Conservation (phyloP, 1,140 invertebrate species). For the Monochamus saltuarius region DNA sequence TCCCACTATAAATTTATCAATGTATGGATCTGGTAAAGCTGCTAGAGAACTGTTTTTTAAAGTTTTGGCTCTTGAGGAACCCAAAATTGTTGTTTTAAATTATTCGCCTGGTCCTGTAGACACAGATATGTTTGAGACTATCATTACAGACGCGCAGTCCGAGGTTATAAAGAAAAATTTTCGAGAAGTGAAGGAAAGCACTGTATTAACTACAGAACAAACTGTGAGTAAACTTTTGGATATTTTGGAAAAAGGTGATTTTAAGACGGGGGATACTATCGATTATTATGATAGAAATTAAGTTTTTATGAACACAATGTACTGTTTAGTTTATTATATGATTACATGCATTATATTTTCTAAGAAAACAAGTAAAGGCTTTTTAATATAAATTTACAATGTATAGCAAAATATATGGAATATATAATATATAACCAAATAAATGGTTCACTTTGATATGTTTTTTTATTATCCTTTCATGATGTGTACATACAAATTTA, state of each 20-base stretch:
- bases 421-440: too few species aligned
- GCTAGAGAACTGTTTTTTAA: slow-evolving; percentile 91
- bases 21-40: slow-evolving; percentile 87
- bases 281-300: slow-evolving; percentile 75
- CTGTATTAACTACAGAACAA: slow-evolving; percentile 71
- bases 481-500: too few species aligned
- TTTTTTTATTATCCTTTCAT: too few species aligned
- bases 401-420: too few species aligned
- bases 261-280: slow-evolving; percentile 78
- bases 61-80: slow-evolving; percentile 80
- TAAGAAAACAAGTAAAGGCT: too few species aligned
- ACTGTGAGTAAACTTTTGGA: slow-evolving; percentile 74
- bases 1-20: slow-evolving; percentile 72
- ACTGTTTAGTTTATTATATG: too few species aligned
- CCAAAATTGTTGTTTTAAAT: slow-evolving; percentile 75
- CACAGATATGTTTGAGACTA: slow-evolving; percentile 82
- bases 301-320: neutral
- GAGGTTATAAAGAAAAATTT: slow-evolving; percentile 63
- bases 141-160: slow-evolving; percentile 62
- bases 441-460: too few species aligned
- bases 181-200: slow-evolving; percentile 56
- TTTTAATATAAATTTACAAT: too few species aligned
- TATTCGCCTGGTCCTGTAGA: slow-evolving; percentile 93
- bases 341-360: too few species aligned
- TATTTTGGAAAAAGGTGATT: slow-evolving; percentile 71